These are phyloP conservation scores for Odontocerum albicorne DNA, from an alignment of 2,888 invertebrate species.

Conservation along the genomic window DNA sequence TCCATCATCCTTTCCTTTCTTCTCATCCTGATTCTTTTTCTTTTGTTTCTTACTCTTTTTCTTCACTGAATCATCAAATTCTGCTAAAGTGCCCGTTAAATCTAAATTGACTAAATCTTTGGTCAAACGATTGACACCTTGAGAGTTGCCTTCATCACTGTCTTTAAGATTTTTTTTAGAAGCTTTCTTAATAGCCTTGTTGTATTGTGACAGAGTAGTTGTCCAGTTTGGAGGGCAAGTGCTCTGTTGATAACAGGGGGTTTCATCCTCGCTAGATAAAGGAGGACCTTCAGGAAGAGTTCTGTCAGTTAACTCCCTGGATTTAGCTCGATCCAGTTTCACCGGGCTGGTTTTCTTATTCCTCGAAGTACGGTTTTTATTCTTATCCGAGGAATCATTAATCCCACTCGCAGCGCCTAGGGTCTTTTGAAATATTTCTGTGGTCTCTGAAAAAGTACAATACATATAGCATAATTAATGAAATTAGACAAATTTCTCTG, in stretches of 20 bases:
- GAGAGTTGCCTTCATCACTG: slow-evolving; percentile 41
- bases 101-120: slow-evolving; percentile 43
- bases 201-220: slow-evolving; percentile 47
- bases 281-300: slow-evolving; percentile 53
- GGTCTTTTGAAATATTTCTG: slow-evolving; percentile 56
- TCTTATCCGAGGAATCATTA: slow-evolving; percentile 38
- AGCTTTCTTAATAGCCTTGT: slow-evolving; percentile 16
- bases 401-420: slow-evolving; percentile 43
- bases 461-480: too few relatives aligned
- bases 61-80: slow-evolving; percentile 50
- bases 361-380: slow-evolving; percentile 39
- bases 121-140: slow-evolving; percentile 32
- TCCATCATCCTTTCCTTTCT: slow-evolving; percentile 31
- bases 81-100: slow-evolving; percentile 48
- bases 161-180: slow-evolving; percentile 4
- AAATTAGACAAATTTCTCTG: too few relatives aligned
- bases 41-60: slow-evolving; percentile 43
- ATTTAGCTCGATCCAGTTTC: slow-evolving; percentile 61
- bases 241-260: slow-evolving; percentile 52
- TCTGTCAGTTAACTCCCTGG: slow-evolving; percentile 58
- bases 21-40: slow-evolving; percentile 42
- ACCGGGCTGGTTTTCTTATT: slow-evolving; percentile 44
- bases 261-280: slow-evolving; percentile 55
- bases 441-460: slow-evolving; percentile 49
- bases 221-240: slow-evolving; percentile 54